These are phyloP conservation scores for Camarhynchus parvulus DNA, from an alignment of 2,113 vertebrate species.

Conservation along the genomic window DNA sequence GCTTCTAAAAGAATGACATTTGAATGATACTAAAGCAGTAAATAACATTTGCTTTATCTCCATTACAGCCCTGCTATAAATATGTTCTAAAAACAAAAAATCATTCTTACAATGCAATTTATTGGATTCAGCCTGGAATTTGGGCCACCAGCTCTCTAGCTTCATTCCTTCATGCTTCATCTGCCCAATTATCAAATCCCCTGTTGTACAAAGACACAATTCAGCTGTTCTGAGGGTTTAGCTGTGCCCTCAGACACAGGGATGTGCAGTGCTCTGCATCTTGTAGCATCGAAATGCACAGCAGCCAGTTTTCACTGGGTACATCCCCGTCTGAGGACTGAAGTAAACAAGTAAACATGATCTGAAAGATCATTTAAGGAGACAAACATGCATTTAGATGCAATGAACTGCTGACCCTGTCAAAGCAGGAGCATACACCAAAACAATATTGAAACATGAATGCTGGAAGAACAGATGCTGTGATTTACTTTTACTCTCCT, in stretches of 20 bases:
- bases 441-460: background rate
- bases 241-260: constrained; percentile 53
- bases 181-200: constrained; percentile 70
- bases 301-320: background rate
- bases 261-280: constrained; percentile 52
- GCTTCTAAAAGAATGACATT: background rate
- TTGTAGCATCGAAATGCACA: constrained; percentile 29
- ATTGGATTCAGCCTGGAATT: constrained; percentile 48
- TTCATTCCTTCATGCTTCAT: constrained; percentile 74
- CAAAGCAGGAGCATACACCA: background rate
- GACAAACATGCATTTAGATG: background rate
- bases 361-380: background rate
- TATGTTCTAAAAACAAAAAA: background rate
- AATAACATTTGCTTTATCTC: constrained; percentile 30
- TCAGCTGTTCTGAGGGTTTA: constrained; percentile 65
- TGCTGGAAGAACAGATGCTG: background rate
- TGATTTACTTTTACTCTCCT: background rate
- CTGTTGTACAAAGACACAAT: constrained; percentile 55
- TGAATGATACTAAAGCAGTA: background rate
- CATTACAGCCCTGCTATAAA: background rate
- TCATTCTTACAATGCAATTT: background rate
- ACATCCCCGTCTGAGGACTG: background rate
- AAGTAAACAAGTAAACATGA: constrained; percentile 1
- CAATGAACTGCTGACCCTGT: background rate
- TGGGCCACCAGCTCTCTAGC: constrained; percentile 56